Conservation (phyloP, 2,113 vertebrate genomes). For the Patagioenas fasciata region DNA sequence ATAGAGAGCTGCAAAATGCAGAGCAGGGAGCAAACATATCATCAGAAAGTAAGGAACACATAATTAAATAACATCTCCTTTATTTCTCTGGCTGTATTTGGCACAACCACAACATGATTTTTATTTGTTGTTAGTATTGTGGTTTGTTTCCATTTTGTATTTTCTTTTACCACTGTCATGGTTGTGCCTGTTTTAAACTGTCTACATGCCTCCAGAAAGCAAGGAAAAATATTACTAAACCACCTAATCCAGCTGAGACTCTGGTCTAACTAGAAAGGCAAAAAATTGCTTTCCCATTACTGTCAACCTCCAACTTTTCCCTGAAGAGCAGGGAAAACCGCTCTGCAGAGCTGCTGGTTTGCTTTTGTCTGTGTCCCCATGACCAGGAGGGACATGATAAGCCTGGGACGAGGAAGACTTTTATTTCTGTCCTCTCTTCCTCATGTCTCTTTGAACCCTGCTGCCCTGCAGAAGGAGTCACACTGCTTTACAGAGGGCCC, state of each 20-base stretch:
- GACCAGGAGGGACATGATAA: background rate
- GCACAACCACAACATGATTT: accelerated
- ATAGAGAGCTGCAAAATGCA: background rate
- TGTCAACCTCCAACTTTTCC: background rate
- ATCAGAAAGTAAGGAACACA: background rate
- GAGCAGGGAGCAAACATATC: background rate
- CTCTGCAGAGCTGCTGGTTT: background rate
- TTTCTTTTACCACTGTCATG: background rate
- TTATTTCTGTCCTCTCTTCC: background rate
- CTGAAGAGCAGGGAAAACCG: background rate
- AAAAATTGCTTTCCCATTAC: background rate
- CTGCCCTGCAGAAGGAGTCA: background rate
- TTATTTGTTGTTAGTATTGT: background rate
- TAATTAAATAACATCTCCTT: background rate
- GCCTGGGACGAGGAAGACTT: background rate
- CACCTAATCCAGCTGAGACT: background rate
- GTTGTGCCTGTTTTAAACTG: background rate
- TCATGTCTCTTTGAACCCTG: background rate
- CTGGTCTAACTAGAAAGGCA: background rate
- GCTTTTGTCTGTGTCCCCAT: background rate
- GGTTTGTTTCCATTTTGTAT: background rate
- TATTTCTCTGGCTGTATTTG: background rate
- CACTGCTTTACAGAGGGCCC: background rate
- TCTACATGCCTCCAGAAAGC: background rate
- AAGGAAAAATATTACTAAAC: background rate